Conservation (phyloP, 1,140 invertebrate species). For the Leptestheria dahalacensis region DNA sequence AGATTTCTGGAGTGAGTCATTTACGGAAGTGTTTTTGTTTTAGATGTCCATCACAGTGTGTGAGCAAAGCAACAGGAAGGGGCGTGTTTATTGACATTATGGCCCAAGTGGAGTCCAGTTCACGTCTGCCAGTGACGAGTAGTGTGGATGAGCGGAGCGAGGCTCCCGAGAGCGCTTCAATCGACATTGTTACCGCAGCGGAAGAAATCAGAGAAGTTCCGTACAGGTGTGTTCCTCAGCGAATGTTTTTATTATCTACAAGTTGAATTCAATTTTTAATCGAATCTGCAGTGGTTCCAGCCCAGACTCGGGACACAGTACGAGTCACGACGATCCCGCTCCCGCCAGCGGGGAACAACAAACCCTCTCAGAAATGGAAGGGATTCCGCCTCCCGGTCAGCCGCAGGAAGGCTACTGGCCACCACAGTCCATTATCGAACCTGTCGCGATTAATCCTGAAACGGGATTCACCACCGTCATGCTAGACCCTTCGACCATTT, state of each 20-base stretch:
- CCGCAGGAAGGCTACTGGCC: not conserved
- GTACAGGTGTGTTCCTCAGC: not conserved
- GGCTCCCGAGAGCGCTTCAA: too few species aligned
- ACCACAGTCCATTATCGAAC: not conserved
- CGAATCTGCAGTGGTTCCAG: not conserved
- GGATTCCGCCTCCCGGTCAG: not conserved
- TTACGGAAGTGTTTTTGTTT: too few species aligned
- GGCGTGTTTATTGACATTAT: not conserved
- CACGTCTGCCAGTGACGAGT: not conserved
- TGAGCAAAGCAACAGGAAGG: not conserved
- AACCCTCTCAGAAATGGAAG: too few species aligned
- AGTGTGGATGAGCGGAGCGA: not conserved
- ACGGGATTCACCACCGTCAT: conserved; percentile 8
- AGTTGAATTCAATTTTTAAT: not conserved
- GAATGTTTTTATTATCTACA: not conserved
- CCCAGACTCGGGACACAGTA: not conserved
- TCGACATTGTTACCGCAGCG: not conserved
- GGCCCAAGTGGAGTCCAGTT: not conserved
- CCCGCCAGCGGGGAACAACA: too few species aligned
- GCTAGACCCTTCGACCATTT: not conserved
- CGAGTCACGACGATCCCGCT: not conserved
- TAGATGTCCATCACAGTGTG: not conserved
- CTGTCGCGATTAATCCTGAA: conserved; percentile 4
- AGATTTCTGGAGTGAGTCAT: too few species aligned
- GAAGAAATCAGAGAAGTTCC: not conserved